A percentile compares a stretch with the other conserved stretches of the same genome.
phyloP scores from a whole-genome alignment of 2,113 vertebrate genomes.

The Cricetomys ansorgei region DNA sequence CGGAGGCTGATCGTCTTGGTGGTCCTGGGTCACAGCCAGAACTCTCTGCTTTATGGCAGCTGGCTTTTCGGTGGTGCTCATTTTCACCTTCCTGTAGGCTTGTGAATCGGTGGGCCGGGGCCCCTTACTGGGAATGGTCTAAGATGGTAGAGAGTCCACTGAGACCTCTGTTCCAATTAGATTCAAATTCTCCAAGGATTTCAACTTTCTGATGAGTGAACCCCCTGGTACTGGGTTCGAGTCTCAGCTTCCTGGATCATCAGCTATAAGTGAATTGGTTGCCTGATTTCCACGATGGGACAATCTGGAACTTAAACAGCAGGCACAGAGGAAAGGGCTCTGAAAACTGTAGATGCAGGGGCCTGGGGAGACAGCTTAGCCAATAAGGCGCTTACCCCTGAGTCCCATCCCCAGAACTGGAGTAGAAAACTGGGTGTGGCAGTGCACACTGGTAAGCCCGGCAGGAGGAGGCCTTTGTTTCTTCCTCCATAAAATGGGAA shows the following conservation, averaged over 20 bases:
- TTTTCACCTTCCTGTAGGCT: neutral
- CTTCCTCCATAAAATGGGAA: neutral
- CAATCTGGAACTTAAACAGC: neutral
- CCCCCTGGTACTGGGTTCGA: neutral
- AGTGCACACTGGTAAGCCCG: neutral
- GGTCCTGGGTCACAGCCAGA: conserved; percentile 41
- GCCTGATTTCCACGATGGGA: neutral
- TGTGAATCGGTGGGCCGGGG: fast-evolving
- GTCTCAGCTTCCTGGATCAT: neutral
- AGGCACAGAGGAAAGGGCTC: neutral
- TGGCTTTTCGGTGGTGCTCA: fast-evolving
- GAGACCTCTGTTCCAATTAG: neutral
- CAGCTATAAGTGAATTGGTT: neutral
- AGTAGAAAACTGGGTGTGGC: neutral
- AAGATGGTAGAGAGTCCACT: neutral
- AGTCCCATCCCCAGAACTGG: no score
- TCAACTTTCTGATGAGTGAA: no score
- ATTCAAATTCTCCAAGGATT: neutral
- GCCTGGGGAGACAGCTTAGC: neutral
- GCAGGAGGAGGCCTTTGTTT: neutral
- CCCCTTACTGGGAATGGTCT: neutral
- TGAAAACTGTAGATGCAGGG: neutral
- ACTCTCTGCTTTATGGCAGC: neutral
- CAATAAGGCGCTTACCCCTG: neutral
- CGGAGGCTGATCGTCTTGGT: conserved; percentile 67